A percentile compares a stretch with the other conserved stretches of the same genome.
Evolutionary conservation across 37 sponge, comb jelly and placozoan species (phyloP).

Genomic region (Halisarca cf. caerulea): DNA sequence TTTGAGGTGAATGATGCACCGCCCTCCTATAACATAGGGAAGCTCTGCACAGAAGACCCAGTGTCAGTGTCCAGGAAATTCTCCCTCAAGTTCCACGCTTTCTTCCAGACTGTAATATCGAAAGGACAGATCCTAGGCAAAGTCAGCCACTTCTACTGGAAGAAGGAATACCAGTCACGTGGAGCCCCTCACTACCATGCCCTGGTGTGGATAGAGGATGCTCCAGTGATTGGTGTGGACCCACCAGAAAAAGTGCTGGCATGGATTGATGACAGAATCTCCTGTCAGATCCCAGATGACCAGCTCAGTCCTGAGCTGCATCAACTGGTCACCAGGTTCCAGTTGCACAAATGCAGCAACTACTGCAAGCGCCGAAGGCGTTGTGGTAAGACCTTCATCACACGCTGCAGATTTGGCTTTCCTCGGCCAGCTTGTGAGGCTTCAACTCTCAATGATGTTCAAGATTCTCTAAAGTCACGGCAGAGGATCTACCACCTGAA

Average conservation of each 20-base stretch:
- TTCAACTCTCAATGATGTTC: background rate
- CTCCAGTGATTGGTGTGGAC: constrained; percentile 36
- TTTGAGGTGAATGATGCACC: constrained; percentile 35
- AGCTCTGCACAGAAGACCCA: constrained; percentile 54
- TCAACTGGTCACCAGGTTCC: constrained; percentile 23
- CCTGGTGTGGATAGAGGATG: constrained; percentile 41
- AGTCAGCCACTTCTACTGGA: constrained; percentile 44
- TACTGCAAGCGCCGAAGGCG: constrained; percentile 22
- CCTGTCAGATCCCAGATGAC: constrained; percentile 33
- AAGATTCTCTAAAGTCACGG: constrained; percentile 9
- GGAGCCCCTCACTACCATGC: constrained; percentile 42
- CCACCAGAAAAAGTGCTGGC: background rate
- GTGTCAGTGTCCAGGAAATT: constrained; percentile 43
- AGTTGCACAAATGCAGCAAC: constrained; percentile 42
- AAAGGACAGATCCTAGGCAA: constrained; percentile 27
- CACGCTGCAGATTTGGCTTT: constrained; percentile 38
- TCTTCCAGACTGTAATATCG: constrained; percentile 20
- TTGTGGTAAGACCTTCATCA: constrained; percentile 2
- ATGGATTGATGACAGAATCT: constrained; percentile 26
- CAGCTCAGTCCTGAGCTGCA: constrained; percentile 16
- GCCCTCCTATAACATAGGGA: constrained; percentile 25
- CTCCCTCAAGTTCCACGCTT: constrained; percentile 31
- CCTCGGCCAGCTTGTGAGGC: constrained; percentile 2
- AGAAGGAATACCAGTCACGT: constrained; percentile 32
- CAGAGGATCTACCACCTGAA: constrained; percentile 25